Base-by-base conservation (phyloP, 1,140 invertebrate genomes). In the Drosophila ohnishii region DNA sequence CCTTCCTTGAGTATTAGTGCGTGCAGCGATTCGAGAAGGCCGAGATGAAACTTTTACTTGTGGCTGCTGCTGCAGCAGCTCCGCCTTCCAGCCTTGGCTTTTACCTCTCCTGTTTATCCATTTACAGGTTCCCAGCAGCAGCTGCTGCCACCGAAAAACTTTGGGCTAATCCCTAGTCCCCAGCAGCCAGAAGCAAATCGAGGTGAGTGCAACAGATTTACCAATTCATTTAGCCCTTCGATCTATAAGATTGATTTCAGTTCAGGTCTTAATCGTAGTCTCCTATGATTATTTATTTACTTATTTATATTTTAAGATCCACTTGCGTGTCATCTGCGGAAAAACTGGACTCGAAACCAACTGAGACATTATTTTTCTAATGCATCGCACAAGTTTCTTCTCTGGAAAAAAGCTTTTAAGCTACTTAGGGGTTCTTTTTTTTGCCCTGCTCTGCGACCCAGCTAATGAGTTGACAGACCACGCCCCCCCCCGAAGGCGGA, bases 11-110 rank as follows among this genome's bases (percentile, higher is more conserved):
- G 59, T 78, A 72, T 72, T 73, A 58, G 73, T 55, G 64, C 70
- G 70, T 74, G 70, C 51, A 28, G 42, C 67, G 63, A 64, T 71
- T 73, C 53, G 45, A 66, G 35, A 35, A 32, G 59, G 47, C 25
- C 61, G 48, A 42, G 72, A 75, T 81, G 82, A 64, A 78, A 82
- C 78, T 85, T 85, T 75, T 85, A 78, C 67, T 53, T 64, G 71
- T 51, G 51, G 66, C 58, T 19, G 19, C 22, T 22, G 22, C 22
- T 47, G 25, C 50, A 44, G 37, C 32, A 10, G 6, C 32, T 22
- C 25, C 35, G 44, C 35, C 48, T 44, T 34, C 35, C 14, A 22
- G 32, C 30, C 9, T 9, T 9, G 9, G 30, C 30, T 32, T 32
- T 32, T 8, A 5, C 51, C 34, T 11, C 30, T 19, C 32, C 42